Evolutionary conservation across 2,888 invertebrate genomes (phyloP).

Genomic region (Dynastes maya): DNA sequence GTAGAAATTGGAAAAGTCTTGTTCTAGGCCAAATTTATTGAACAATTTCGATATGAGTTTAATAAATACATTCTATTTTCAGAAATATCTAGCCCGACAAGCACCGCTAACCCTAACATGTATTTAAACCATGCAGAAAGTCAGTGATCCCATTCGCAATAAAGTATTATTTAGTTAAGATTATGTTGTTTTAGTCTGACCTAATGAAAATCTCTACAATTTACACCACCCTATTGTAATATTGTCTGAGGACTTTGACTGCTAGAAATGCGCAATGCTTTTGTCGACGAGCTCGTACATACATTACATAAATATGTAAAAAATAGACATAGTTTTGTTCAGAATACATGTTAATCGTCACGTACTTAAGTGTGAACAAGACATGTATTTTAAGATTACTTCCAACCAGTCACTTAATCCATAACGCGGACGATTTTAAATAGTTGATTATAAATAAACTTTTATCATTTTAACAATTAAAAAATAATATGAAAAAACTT

Average conservation of each 20-base stretch:
- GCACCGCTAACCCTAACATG: too few relatives aligned
- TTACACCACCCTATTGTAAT: not conserved
- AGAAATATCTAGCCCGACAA: too few relatives aligned
- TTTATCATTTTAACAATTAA: slow-evolving; percentile 34
- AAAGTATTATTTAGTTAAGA: too few relatives aligned
- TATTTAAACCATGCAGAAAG: too few relatives aligned
- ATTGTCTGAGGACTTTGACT: not conserved
- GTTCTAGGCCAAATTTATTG: too few relatives aligned
- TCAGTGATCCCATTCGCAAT: too few relatives aligned
- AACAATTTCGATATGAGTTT: too few relatives aligned
- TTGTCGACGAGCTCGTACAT: not conserved
- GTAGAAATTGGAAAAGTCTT: too few relatives aligned
- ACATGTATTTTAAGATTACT: slow-evolving; percentile 1
- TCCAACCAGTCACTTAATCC: not conserved
- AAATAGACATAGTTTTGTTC: not conserved
- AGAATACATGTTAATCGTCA: slow-evolving; percentile 10
- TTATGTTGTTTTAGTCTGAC: too few relatives aligned
- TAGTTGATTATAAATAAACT: slow-evolving; percentile 23
- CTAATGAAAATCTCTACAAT: not conserved
- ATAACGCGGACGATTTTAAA: slow-evolving; percentile 8
- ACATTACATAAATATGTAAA: not conserved
- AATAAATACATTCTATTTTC: too few relatives aligned
- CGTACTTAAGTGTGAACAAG: not conserved
- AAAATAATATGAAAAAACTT: not conserved
- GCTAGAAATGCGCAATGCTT: not conserved